Base-by-base conservation (phyloP, 2,797 vertebrate species). In the Otus scops region DNA sequence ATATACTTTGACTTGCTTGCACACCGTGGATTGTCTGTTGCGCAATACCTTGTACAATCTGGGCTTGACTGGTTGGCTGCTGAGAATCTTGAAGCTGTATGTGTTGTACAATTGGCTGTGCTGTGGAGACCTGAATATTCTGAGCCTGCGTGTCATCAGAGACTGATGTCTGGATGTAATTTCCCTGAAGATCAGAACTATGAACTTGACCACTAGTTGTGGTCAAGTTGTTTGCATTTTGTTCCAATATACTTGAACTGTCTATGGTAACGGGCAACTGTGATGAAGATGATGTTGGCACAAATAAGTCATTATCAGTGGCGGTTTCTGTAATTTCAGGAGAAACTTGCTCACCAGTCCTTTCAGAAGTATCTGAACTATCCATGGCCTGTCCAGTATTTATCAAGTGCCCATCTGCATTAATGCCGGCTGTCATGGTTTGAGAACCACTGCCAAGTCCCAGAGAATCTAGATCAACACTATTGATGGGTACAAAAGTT, bases 401-500 rank as follows among this genome's bases (percentile, higher is more conserved):
- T 98, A 99, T 99, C 97, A 99, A 98, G 97, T 99, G 99, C 97
- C 99, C 99, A 95, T 99, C 99, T 75, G 99, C 98, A 89, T 99
- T 99, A 98, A 99, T 98, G 90, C 99, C 99, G 79, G 99, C 99
- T 92, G 99, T 99, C 98, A 99, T 99, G 95, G 99, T 98, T 98
- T 99, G 99, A 98, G 99, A 99, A 98, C 98, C 98, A 97, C 99
- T 98, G 65, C 99, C 99, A 88, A 99, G 98, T 98, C 99, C 99
- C 75, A 99, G 98, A 93, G 99, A 99, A 98, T 99, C 99, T 98
- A 99, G 98, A 98, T 99, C 99, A 96, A 99, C 98, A 91, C 99
- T 99, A 97, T 99, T 99, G 97, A 99, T 99, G 97, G 99, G 99
- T 98, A 99, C 99, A 98, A 99, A 99, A 89, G 99, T 99, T 96